phyloP scores from a whole-genome alignment of 2,888 invertebrate genomes.

The Tipula vernalis region DNA sequence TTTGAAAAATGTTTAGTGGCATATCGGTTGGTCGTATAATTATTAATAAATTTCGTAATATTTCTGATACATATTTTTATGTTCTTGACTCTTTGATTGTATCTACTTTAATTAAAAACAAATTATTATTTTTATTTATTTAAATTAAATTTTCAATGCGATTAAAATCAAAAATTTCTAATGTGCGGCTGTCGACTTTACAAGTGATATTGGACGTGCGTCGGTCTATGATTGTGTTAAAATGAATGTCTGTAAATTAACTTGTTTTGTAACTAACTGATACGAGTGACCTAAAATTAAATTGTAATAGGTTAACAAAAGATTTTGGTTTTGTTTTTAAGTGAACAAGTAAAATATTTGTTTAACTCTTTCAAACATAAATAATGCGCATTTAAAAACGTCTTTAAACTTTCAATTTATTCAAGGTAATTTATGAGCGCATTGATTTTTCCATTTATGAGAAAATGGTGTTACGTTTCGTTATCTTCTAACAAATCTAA shows the following conservation, averaged over 20 bases:
- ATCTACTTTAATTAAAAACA: neutral
- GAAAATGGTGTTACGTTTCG: neutral
- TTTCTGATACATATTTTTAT: neutral
- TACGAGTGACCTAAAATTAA: neutral
- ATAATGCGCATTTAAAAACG: neutral
- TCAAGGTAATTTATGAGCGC: neutral
- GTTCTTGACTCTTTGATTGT: neutral
- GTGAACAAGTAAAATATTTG: neutral
- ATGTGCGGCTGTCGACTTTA: neutral
- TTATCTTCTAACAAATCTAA: neutral
- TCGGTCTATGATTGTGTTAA: neutral
- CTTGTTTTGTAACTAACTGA: neutral
- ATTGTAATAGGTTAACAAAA: neutral
- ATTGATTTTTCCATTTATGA: neutral
- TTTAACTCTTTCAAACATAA: neutral
- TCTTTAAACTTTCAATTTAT: neutral
- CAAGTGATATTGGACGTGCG: neutral
- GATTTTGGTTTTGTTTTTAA: neutral
- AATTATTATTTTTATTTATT: neutral
- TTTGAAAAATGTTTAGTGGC: neutral
- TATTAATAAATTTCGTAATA: neutral
- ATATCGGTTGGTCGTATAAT: neutral
- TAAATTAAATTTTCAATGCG: neutral
- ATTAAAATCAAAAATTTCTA: neutral
- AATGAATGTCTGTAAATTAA: neutral